These are phyloP conservation scores for Lasiurus cinereus DNA, from an alignment of 2,113 vertebrate species.

Conservation along the genomic window DNA sequence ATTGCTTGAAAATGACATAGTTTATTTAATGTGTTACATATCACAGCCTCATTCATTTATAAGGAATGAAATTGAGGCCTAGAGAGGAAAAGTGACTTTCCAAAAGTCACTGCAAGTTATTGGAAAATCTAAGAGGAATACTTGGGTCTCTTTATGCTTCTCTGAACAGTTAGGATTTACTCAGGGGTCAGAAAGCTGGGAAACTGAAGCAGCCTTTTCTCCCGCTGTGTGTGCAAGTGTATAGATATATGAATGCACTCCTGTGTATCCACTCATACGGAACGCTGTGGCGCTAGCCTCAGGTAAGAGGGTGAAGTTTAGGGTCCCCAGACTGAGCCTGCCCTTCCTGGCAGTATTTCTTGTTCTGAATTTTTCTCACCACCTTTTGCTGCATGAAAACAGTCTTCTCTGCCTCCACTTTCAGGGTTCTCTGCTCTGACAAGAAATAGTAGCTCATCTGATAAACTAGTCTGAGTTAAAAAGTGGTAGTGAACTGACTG, in stretches of 20 bases:
- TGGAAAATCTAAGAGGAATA: background rate
- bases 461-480: background rate
- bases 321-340: background rate
- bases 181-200: background rate
- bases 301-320: background rate
- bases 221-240: background rate
- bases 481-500: background rate
- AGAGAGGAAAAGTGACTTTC: background rate
- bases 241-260: no score
- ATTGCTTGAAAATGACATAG: constrained; percentile 22
- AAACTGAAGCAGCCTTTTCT: background rate
- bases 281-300: background rate
- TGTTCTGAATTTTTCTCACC: background rate
- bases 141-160: background rate
- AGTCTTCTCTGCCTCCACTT: background rate
- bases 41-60: background rate
- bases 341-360: background rate
- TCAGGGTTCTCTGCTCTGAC: constrained; percentile 22
- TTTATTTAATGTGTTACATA: background rate
- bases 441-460: background rate
- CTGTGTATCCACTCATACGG: background rate
- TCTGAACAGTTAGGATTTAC: background rate
- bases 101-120: background rate
- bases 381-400: background rate
- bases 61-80: background rate